Evolutionary conservation across 2,797 vertebrate genomes (phyloP).

Genomic region (Hypotaenidia philippensis): DNA sequence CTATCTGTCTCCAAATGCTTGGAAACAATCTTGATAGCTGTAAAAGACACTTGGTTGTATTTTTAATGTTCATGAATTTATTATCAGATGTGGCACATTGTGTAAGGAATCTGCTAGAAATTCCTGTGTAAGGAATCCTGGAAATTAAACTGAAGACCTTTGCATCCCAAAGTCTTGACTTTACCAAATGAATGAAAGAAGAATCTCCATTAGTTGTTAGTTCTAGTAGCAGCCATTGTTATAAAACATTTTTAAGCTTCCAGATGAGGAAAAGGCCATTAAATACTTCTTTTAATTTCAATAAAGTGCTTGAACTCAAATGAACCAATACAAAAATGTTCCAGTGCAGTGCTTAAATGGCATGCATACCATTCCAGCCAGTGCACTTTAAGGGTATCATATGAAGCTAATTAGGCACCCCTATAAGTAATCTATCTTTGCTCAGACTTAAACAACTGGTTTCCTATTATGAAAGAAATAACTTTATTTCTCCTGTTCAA

Average conservation of each 20-base stretch:
- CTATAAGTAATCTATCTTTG: constrained; percentile 7
- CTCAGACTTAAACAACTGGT: not conserved
- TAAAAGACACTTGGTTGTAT: not conserved
- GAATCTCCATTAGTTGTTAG: not conserved
- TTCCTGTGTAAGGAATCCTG: not conserved
- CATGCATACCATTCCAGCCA: constrained; percentile 8
- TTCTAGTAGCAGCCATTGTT: not conserved
- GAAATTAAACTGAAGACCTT: not conserved
- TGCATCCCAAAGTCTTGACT: not conserved
- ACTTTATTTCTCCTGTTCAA: not conserved
- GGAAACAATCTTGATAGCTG: not conserved
- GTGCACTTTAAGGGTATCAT: constrained; percentile 29
- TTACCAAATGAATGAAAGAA: not conserved
- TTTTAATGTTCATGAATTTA: constrained; percentile 9
- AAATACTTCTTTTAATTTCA: not conserved
- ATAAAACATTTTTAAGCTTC: constrained; percentile 7
- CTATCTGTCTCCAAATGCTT: not conserved
- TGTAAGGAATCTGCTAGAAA: not conserved
- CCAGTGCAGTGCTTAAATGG: constrained; percentile 24
- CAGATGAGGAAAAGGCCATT: constrained; percentile 10
- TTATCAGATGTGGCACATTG: not conserved
- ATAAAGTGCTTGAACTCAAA: constrained; percentile 22
- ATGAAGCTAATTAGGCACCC: constrained; percentile 7
- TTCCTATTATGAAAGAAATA: constrained; percentile 27
- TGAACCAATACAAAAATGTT: constrained; percentile 4